Base-by-base conservation (phyloP, 2,888 invertebrate species). In the Monochamus alternatus region DNA sequence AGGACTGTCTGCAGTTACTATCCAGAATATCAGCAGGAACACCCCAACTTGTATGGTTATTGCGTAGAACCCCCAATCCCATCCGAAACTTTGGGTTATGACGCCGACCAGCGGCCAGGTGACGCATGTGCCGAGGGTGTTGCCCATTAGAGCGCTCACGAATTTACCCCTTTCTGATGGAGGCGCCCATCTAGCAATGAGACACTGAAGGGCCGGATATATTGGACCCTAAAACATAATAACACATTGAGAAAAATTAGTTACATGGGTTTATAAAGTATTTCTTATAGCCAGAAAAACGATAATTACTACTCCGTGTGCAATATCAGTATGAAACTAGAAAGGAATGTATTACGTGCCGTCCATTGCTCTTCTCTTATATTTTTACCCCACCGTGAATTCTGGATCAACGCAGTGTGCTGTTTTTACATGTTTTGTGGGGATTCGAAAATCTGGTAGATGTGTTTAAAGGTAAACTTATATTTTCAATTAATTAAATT, bases 131-230 rank as follows among this genome's bases (percentile, higher is more conserved):
- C 93, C 94, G 71, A 95, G 90, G 0, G 94, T 94, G 5, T 94
- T 94, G 10, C 94, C 94, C 91, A 94, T 92, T 83, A 94, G 89
- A 0, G 94, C 92, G 82, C 93, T 93, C 0, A 94, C 90, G 84
- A 95, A 94, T 84, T 94, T 93, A 8, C 94, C 93, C 85, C 93
- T 94, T 85, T 95, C 94, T n/a, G 91, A 90, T 1, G 94, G 94
- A 0, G 95, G 94, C 0, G 94, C 91, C 95, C 95, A 95, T 83
- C 92, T 91, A 0, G 94, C 93, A 4, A 95, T 92, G 75, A 95
- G 85, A 3, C 91, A 91, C 80, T 94, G 93, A 9, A 92, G 89
- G 4, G 93, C 90, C 3, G 94, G 94, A 86, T 93, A 94, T 32
- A 91, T 87, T 31, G 92, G 89, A 9, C 93, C 94, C 90, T 92